Base-by-base conservation (phyloP, 1,140 invertebrate species). In the Sitodiplosis mosellana region DNA sequence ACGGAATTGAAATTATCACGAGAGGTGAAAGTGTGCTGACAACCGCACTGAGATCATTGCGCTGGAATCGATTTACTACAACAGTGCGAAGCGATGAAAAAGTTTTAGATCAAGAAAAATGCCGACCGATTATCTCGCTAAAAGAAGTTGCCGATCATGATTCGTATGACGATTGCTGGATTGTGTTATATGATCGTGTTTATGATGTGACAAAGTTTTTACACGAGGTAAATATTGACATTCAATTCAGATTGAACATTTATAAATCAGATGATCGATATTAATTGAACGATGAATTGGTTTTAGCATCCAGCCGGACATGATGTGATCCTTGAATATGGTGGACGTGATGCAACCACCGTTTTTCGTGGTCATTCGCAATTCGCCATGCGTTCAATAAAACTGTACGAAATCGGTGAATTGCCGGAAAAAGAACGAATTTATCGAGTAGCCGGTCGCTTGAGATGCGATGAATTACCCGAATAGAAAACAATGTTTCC, bases 251-350 rank as follows among this genome's bases (percentile, higher is more conserved):
- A 27, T 27, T 27, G 27, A 27, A 27, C 4, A 27, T 40, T 40
- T 3, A 40, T n/a, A 10, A 18, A 47, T 47, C n/a, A 47, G 2
- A 50, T n/a, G n/a, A n/a, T n/a, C n/a, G n/a, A n/a, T n/a, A n/a
- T 47, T 19, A 12, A 21, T 47, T 45, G 2, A 46, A 49, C 3
- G 33, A 37, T 48, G 53, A 56, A 54, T 53, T 55, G 49, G 52
- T 59, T 62, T 6, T 59, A 82, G 69, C 89, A 93, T 68, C 87
- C 88, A 0, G 89, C 88, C 22, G 88, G 88, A 3, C 70, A 73
- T 2, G 87, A 92, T 21, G 71, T 92, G 1, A 72, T 93, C 34
- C 56, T 89, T 51, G 88, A 93, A 55, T 76, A 89, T 58, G 87
- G 85, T 0, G 90, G 90, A 1, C 69, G 79, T 5, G 90, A 94